Conservation (phyloP, 2,113 vertebrate genomes). For the Oreochromis niloticus region DNA sequence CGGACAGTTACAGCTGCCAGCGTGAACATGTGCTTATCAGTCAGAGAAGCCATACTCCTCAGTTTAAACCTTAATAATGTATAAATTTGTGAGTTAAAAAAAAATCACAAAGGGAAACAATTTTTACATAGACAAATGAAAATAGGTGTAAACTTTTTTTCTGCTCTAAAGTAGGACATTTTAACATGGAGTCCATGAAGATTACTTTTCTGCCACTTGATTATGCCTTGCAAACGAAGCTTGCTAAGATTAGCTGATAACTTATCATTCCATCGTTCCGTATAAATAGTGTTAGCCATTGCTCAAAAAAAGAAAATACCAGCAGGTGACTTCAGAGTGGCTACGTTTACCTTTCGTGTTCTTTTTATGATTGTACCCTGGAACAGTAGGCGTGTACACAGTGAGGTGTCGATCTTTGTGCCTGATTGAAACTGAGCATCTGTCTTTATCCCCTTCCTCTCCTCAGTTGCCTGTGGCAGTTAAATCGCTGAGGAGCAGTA, state of each 20-base stretch:
- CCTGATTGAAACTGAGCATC: not conserved
- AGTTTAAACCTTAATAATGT: not conserved
- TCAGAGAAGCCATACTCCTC: not conserved
- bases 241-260: not conserved
- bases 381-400: rapidly evolving
- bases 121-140: not conserved
- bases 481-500: slow-evolving; percentile 75
- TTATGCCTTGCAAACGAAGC: not conserved
- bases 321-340: not conserved
- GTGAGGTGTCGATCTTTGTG: rapidly evolving
- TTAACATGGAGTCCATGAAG: not conserved
- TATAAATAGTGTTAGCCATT: not conserved
- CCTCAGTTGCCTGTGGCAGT: slow-evolving; percentile 81
- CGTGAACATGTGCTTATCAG: not conserved
- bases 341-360: not conserved
- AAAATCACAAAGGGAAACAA: not conserved
- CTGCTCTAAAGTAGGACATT: not conserved
- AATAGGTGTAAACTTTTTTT: not conserved
- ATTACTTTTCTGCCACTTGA: not conserved
- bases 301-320: not conserved
- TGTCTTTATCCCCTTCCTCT: not conserved
- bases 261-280: not conserved
- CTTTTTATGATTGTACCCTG: not conserved
- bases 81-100: not conserved
- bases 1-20: not conserved